These are phyloP conservation scores for Eclectus roratus DNA, from an alignment of 2,113 vertebrate genomes.

Conservation along the genomic window DNA sequence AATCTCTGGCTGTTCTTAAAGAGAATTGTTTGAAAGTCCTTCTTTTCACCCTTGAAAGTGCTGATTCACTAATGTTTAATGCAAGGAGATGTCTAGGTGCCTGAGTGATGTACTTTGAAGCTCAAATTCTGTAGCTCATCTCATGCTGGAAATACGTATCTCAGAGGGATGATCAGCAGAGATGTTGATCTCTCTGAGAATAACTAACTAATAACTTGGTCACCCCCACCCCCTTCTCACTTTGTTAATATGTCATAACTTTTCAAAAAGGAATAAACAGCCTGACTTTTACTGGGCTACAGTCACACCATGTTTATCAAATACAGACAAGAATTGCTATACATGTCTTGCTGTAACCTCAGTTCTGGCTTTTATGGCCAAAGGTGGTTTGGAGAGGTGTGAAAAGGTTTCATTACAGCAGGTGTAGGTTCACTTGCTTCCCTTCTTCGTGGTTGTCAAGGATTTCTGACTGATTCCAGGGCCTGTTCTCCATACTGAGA, in stretches of 20 bases:
- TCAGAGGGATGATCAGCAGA: not conserved
- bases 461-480: not conserved
- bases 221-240: not conserved
- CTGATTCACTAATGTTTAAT: not conserved
- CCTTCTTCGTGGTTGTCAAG: not conserved
- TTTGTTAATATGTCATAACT: constrained; percentile 22
- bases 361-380: not conserved
- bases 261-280: constrained; percentile 2
- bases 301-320: constrained; percentile 5
- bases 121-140: not conserved
- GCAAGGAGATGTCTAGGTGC: not conserved
- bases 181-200: not conserved
- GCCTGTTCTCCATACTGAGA: not conserved
- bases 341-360: not conserved
- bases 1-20: not conserved
- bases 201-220: not conserved
- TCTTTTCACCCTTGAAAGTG: not conserved
- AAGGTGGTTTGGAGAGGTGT: not conserved
- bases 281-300: constrained; percentile 11
- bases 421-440: not conserved
- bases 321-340: not conserved
- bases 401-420: not conserved
- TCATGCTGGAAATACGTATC: not conserved
- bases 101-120: not conserved
- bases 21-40: not conserved